These are phyloP conservation scores for Oncorhynchus clarkii DNA, from an alignment of 2,113 vertebrate genomes.

Conservation along the genomic window DNA sequence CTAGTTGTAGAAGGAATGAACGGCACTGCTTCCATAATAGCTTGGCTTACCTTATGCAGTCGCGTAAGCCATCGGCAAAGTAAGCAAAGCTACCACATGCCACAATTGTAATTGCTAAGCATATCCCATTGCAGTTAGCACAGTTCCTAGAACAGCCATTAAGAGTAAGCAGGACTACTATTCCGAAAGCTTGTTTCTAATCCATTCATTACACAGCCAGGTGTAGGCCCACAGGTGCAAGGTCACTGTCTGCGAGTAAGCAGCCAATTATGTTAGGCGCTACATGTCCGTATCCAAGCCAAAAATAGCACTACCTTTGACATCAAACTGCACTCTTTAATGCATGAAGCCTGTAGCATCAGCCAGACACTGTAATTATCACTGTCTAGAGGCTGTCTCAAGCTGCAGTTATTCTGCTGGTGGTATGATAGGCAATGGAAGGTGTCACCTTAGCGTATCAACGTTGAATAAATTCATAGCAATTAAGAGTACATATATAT, in stretches of 20 bases:
- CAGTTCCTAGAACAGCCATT: not conserved
- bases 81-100: not conserved
- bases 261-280: not conserved
- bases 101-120: not conserved
- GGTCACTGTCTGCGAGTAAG: not conserved
- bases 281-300: not conserved
- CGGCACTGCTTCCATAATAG: not conserved
- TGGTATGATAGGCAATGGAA: too few species aligned
- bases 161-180: not conserved
- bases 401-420: not conserved
- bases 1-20: too few species aligned
- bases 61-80: not conserved
- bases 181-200: not conserved
- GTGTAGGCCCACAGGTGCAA: not conserved
- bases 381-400: conserved; percentile 12
- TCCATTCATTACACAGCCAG: not conserved
- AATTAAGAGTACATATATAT: conserved; percentile 32
- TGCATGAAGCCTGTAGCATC: conserved; percentile 31
- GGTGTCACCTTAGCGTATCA: too few species aligned
- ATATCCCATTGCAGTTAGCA: conserved; percentile 3
- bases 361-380: conserved; percentile 16
- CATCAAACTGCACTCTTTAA: conserved; percentile 20
- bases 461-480: conserved; percentile 22
- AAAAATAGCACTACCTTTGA: conserved; percentile 5
- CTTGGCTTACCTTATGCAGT: not conserved